Evolutionary conservation across 2,888 invertebrate genomes (phyloP), one percentile per base, ranked within the genome.

Genomic region (Clusia tigrina): DNA sequence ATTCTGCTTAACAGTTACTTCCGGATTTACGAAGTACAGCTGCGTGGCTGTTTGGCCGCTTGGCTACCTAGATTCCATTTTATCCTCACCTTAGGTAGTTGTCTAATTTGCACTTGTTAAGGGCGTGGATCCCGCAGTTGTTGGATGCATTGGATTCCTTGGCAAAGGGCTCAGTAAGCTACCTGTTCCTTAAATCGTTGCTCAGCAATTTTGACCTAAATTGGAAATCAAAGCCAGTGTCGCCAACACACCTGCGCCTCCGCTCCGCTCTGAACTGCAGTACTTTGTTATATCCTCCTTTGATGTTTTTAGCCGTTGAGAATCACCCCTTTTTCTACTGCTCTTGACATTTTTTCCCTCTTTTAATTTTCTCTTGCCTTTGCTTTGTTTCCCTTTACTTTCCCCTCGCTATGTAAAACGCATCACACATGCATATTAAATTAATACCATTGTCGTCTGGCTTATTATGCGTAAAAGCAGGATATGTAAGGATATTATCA

Each of bases 1-100:
- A n/a, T n/a, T n/a, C n/a, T n/a, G n/a, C 60, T 52, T 32, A 46
- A 42, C 69, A 74, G 72, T 75, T 75, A 71, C 75, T 76, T 75
- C 76, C 76, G 72, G 59, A 62, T 60, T 59, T 53, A 26, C 9
- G n/a, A 9, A 51, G 32, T 32, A n/a, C 32, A 37, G 22, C 48
- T 37, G 32, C 37, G 24, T 23, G 20, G n/a, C 17, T 57, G 5
- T 2, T 23, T 25, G 17, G 17, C 22, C 54, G 15, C n/a, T 54
- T 10, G 37, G 15, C 17, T 38, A 23, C 23, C n/a, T 57, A 23
- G 6, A 65, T 69, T 69, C 64, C 70, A 69, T 70, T 69, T 67
- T 25, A 51, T 32, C 67, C 63, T 38, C 32, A 32, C 15, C 2
- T 10, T 18, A 56, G 20, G 26, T 24, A 17, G 51, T 48, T 24